Evolutionary conservation across 30 jellyfish, hydroid and myxozoan species (phyloP).

Genomic region (Turritopsis dohrnii): DNA sequence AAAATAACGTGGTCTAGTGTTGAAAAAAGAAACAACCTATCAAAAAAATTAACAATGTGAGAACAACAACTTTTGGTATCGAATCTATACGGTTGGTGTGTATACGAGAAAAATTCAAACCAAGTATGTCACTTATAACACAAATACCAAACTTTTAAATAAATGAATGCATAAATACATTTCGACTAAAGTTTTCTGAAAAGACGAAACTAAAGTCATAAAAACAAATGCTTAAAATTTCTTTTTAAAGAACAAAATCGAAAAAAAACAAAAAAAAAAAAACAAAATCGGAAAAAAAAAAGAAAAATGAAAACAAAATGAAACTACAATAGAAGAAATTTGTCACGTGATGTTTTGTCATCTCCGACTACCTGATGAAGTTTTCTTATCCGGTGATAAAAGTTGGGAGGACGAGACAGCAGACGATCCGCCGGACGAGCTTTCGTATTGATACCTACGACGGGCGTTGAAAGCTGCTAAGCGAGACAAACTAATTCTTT

Average conservation of each 20-base stretch:
- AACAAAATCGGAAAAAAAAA: neutral
- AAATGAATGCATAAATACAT: neutral
- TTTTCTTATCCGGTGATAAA: constrained; percentile 31
- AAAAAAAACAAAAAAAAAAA: neutral
- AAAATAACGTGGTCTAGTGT: neutral
- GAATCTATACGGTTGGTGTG: neutral
- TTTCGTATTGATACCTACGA: constrained; percentile 71
- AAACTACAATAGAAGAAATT: neutral
- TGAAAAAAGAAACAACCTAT: neutral
- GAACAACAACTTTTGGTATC: neutral
- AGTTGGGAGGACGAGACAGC: constrained; percentile 21
- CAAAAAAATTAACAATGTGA: neutral
- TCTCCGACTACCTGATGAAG: constrained; percentile 13
- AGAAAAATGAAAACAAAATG: neutral
- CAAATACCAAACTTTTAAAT: neutral
- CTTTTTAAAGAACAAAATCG: neutral
- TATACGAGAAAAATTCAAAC: neutral
- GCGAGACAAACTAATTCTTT: constrained; percentile 77
- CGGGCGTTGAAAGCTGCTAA: constrained; percentile 99
- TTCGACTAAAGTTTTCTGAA: neutral
- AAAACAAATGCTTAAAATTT: neutral
- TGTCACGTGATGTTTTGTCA: constrained; percentile 5
- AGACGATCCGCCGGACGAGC: neutral
- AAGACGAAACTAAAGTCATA: neutral
- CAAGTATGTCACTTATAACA: neutral